Conservation (phyloP, 2,113 vertebrate genomes). For the Anoura caudifer region DNA sequence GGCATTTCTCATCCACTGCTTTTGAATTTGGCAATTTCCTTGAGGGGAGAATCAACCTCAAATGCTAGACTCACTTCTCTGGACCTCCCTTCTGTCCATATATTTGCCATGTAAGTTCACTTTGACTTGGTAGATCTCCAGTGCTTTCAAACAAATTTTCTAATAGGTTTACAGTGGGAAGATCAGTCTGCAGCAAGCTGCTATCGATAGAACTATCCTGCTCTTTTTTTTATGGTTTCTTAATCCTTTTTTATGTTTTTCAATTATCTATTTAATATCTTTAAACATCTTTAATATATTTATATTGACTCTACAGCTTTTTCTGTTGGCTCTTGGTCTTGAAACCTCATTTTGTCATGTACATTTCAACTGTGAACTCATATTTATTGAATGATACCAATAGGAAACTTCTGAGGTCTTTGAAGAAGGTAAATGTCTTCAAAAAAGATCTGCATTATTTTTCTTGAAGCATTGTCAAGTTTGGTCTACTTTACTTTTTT, state of each 20-base stretch:
- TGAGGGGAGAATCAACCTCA: not conserved
- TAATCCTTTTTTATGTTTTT: not conserved
- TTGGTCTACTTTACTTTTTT: not conserved
- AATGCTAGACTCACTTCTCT: not conserved
- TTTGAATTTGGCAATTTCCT: not conserved
- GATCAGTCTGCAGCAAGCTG: not conserved
- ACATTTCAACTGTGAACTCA: not conserved
- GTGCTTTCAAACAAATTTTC: not conserved
- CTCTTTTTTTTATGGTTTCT: not conserved
- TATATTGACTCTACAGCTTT: not conserved
- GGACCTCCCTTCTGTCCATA: not conserved
- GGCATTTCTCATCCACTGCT: not conserved
- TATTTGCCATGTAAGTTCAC: not conserved
- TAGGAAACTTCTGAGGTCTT: not conserved
- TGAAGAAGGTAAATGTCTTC: not conserved
- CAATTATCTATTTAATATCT: not conserved
- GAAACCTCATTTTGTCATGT: not conserved
- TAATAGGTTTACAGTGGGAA: not conserved
- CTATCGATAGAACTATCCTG: not conserved
- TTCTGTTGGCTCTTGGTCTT: not conserved
- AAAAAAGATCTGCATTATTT: not conserved
- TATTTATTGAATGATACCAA: not conserved
- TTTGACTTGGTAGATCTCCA: not conserved
- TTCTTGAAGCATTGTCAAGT: not conserved
- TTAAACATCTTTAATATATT: constrained; percentile 4